Evolutionary conservation across 2,888 invertebrate species (phyloP).

Genomic region (Myopa tessellatipennis): DNA sequence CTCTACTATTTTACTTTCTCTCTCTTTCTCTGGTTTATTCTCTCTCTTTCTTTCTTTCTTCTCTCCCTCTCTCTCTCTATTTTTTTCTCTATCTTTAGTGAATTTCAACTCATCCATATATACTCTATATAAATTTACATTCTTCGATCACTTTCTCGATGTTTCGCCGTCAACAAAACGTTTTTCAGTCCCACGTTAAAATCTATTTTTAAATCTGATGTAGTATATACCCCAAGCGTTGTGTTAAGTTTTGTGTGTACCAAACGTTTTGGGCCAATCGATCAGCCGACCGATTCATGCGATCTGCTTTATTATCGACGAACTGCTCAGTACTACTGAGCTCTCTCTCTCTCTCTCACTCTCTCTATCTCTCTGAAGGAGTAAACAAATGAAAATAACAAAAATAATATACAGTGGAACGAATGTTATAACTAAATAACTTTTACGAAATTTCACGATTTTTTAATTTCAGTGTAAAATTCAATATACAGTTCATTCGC

Average conservation of each 20-base stretch:
- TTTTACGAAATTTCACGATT: not conserved
- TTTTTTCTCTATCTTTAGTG: not conserved
- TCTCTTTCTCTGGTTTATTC: too few species aligned
- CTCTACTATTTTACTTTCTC: not conserved
- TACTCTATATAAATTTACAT: too few species aligned
- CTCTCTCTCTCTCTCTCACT: not conserved
- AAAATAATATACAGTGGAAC: constrained; percentile 19
- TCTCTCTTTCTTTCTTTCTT: not conserved
- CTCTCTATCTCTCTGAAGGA: not conserved
- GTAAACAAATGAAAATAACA: not conserved
- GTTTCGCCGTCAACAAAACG: constrained; percentile 22
- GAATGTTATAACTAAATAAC: not conserved
- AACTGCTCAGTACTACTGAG: not conserved
- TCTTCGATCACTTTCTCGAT: constrained; percentile 1
- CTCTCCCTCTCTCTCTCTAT: not conserved
- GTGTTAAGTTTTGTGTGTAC: constrained; percentile 21
- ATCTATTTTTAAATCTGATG: constrained; percentile 61
- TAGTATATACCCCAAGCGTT: constrained; percentile 42
- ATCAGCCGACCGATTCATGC: not conserved
- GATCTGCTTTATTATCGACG: not conserved
- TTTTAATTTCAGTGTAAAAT: too few species aligned
- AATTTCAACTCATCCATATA: not conserved
- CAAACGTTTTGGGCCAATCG: constrained; percentile 22
- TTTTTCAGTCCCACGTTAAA: constrained; percentile 54
- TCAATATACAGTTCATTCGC: too few species aligned